phyloP scores from a whole-genome alignment of 2,888 invertebrate genomes.

The Hyppa rectilinea region DNA sequence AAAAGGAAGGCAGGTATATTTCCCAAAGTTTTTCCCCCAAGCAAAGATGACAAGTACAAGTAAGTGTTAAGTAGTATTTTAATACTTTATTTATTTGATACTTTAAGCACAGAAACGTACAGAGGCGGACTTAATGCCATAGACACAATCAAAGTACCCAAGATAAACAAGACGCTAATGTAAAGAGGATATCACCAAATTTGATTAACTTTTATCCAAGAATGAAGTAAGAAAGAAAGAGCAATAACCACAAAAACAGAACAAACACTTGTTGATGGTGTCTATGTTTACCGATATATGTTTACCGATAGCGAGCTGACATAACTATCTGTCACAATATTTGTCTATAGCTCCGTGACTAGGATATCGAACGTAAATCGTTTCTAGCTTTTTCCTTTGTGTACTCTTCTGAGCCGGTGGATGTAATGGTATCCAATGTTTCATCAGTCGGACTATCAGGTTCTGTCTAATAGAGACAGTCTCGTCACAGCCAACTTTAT shows the following conservation, averaged over 20 bases:
- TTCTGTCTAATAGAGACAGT: no score
- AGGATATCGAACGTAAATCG: not conserved
- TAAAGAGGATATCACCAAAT: not conserved
- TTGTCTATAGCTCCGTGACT: constrained; percentile 14
- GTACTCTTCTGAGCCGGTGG: no score
- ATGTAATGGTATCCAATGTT: no score
- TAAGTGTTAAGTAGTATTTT: no score
- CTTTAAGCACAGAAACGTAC: no score
- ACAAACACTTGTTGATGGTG: constrained; percentile 61
- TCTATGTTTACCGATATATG: constrained; percentile 40
- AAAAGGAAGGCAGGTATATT: not conserved
- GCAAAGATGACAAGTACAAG: no score
- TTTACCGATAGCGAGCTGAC: constrained; percentile 29
- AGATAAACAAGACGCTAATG: not conserved
- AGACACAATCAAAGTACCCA: not conserved
- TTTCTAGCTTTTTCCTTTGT: constrained; percentile 2
- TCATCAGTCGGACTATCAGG: no score
- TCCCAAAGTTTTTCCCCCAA: not conserved
- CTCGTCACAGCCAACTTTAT: no score
- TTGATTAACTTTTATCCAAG: constrained; percentile 5
- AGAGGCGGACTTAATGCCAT: no score
- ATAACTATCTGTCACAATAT: constrained; percentile 36
- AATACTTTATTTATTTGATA: no score
- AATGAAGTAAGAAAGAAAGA: constrained; percentile 18
- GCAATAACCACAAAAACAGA: constrained; percentile 35